phyloP scores from a whole-genome alignment of 2,888 invertebrate genomes.

The Calameuta idolon region DNA sequence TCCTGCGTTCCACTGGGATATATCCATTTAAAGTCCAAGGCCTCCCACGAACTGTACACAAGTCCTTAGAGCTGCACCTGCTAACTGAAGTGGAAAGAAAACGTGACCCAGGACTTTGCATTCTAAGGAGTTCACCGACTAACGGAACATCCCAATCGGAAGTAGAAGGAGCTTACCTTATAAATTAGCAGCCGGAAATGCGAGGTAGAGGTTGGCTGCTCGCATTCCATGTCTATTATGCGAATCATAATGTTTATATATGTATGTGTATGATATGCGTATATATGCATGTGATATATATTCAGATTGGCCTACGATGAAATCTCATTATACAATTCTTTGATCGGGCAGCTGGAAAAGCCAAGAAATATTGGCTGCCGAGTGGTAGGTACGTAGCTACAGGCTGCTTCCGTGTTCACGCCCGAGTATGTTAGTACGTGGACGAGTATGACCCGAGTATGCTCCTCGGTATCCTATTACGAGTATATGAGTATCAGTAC shows the following conservation, averaged over 20 bases:
- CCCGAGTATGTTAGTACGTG: constrained; percentile 41
- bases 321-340: not conserved
- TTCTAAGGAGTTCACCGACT: not conserved
- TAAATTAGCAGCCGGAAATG: not conserved
- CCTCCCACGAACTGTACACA: not conserved
- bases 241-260: not conserved
- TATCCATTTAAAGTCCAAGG: not conserved
- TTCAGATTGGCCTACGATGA: not conserved
- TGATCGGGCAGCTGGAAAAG: not conserved
- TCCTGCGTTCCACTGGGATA: not conserved
- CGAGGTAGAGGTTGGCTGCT: not conserved
- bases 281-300: not conserved
- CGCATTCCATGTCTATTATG: not conserved
- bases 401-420: constrained; percentile 47
- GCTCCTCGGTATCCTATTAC: not conserved
- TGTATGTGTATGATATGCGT: too few relatives aligned
- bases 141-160: not conserved
- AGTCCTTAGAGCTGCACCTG: not conserved
- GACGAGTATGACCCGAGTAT: not conserved
- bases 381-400: constrained; percentile 25
- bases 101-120: not conserved
- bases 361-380: not conserved
- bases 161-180: not conserved
- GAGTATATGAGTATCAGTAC: not conserved
- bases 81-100: not conserved